Base-by-base conservation (phyloP, 37 sponge, comb jelly and placozoan genomes). In the Aphrocallistes beatrix region DNA sequence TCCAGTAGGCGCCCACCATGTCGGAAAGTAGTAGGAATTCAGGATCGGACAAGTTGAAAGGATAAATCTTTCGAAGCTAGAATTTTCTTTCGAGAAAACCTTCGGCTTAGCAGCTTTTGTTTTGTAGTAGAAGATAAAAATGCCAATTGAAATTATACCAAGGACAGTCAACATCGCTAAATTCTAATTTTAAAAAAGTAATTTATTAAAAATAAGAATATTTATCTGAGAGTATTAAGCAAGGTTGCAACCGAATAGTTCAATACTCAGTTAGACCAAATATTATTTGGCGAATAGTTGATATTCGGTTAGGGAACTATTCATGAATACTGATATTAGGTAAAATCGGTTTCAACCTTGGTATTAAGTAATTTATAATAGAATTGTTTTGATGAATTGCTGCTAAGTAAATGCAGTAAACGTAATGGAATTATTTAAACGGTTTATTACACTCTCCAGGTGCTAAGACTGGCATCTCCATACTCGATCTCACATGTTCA, bases 381-480 rank as follows among this genome's bases (percentile, higher is more conserved):
- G n/a, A n/a, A n/a, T n/a, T n/a, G n/a, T n/a, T n/a, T n/a, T n/a
- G n/a, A n/a, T n/a, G n/a, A n/a, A n/a, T n/a, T n/a, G n/a, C n/a
- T n/a, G n/a, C n/a, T n/a, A n/a, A n/a, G n/a, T n/a, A n/a, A n/a
- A n/a, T n/a, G n/a, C n/a, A n/a, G n/a, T n/a, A n/a, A n/a, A n/a
- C n/a, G n/a, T n/a, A n/a, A n/a, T n/a, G n/a, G n/a, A n/a, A n/a
- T 30, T 60, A 60, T 60, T 60, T 60, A 60, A 60, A 60, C 3
- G 75, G 75, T 60, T 60, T 19, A 28, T 60, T 25, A 60, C 75
- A 60, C 21, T 60, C 75, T 13, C 75, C 75, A 60, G 75, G 75
- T 60, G 75, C 75, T 13, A 60, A 60, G 6, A 60, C 75, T 60
- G 75, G 75, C 75, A 60, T 60, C 34, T 60, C 75, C 75, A 60